Base-by-base conservation (phyloP, 2,797 vertebrate species). In the Kryptolebias ocellatus region DNA sequence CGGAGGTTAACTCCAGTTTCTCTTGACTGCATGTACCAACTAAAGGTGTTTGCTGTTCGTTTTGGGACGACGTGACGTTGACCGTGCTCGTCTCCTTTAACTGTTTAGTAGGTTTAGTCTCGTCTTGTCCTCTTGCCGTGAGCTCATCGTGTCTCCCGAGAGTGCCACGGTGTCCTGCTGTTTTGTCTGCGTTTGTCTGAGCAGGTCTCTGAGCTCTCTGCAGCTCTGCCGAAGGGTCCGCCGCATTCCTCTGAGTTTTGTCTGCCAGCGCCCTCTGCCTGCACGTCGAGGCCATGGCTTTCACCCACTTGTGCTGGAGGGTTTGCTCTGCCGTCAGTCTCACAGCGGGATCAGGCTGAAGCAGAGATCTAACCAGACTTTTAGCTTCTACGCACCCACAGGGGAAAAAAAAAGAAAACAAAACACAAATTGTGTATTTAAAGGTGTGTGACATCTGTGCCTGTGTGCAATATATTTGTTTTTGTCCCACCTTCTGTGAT, bases 251-350 rank as follows among this genome's bases (percentile, higher is more conserved):
- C 51, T 71, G 72, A 72, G 55, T 29, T 78, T 73, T 87, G 70
- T 83, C 65, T 60, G 61, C 60, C 64, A 72, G 75, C 81, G 85
- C 79, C 94, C 92, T 56, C 94, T 86, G 70, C 65, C 70, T 83
- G 89, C 91, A 92, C 1, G 67, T 67, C 71, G 94, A 89, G 28
- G 93, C 92, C 54, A 90, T 92, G 20, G 87, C 89, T 77, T 93
- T 94, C 71, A 99, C 94, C 98, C 98, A 99, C 34, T 91, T 92
- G 65, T 99, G 95, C 83, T 93, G 92, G 59, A 96, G 91, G 3
- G 95, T 95, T 74, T 96, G 93, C 45, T 91, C 89, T 53, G 98
- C 96, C 0, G 95, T 96, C 79, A 96, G 93, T 66, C 98, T 94
- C 69, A 92, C 90, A 45, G 89, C 89, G 28, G 95, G 95, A 62